phyloP scores from a whole-genome alignment of 2,113 vertebrate genomes.

The Cervus canadensis region DNA sequence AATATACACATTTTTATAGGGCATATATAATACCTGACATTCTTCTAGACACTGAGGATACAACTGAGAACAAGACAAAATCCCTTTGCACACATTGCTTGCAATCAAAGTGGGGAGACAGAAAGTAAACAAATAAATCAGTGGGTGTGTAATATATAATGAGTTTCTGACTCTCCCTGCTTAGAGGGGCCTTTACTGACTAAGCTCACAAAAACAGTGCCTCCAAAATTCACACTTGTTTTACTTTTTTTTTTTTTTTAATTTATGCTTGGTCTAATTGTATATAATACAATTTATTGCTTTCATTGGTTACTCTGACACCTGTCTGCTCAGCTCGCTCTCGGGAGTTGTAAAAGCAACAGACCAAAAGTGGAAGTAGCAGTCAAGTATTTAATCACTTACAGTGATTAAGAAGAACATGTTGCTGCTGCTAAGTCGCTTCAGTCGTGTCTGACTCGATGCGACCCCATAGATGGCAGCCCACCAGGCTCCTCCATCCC shows the following conservation, averaged over 20 bases:
- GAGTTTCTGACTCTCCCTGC: not conserved
- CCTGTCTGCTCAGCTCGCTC: not conserved
- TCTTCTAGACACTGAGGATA: not conserved
- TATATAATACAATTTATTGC: not conserved
- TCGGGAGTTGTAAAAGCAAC: not conserved
- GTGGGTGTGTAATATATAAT: not conserved
- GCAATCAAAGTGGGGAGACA: not conserved
- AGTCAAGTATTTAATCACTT: not conserved
- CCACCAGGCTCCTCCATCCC: not conserved
- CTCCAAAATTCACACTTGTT: not conserved
- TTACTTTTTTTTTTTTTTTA: not conserved
- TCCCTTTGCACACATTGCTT: not conserved
- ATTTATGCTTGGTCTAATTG: not conserved
- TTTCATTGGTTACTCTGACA: not conserved
- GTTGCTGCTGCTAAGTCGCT: not conserved
- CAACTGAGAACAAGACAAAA: not conserved
- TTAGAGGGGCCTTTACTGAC: not conserved
- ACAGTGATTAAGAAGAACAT: not conserved
- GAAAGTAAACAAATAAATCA: not conserved
- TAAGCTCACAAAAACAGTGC: not conserved
- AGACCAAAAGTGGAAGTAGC: not conserved
- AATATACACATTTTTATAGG: not conserved
- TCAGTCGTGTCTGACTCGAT: accelerated
- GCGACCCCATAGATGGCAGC: accelerated
- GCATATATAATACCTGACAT: not conserved